Base-by-base conservation (phyloP, 2,888 invertebrate species). In the Lumbricus terrestris region DNA sequence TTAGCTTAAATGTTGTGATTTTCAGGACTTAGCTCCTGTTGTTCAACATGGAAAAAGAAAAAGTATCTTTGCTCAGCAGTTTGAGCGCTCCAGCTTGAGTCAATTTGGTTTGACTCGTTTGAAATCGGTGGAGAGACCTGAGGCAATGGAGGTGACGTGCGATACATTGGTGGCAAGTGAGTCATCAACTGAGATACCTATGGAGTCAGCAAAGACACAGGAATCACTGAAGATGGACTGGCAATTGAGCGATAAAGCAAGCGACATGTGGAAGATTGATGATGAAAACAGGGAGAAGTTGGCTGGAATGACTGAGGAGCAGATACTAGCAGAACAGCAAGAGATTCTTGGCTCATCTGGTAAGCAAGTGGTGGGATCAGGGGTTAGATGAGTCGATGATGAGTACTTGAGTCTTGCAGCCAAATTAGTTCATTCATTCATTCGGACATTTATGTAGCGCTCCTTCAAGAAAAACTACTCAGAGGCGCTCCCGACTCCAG, bases 241-340 rank as follows among this genome's bases (percentile, higher is more conserved):
- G 54, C 33, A 34, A 54, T 2, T 16, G 35, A 69, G 42, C 34
- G 54, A 16, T 8, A 8, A 38, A 38, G 37, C 33, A 82, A 82
- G 47, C 29, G 40, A 90, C 47, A 89, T 54, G 83, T 69, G 88
- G 85, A 96, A 93, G 90, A 97, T 98, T 91, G 97, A 98, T 93
- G 94, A 95, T 92, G 97, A 97, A 95, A 98, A 98, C 95, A 88
- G 97, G 0, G 95, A 96, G 92, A 95, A 96, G 90, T 94, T 98
- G 23, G 95, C 95, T 83, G 95, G 96, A 93, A 97, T 98, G 97
- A 96, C 96, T 2, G 95, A 96, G 92, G 96, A 96, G 90, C 97
- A 98, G 93, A 97, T 98, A 92, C 93, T 97, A 33, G 96, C 96
- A 90, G 97, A 98, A 94, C 96, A 96, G 92, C 95, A 96, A 92